Base-by-base conservation (phyloP, 2,888 invertebrate species). In the Drosophila prolongata region DNA sequence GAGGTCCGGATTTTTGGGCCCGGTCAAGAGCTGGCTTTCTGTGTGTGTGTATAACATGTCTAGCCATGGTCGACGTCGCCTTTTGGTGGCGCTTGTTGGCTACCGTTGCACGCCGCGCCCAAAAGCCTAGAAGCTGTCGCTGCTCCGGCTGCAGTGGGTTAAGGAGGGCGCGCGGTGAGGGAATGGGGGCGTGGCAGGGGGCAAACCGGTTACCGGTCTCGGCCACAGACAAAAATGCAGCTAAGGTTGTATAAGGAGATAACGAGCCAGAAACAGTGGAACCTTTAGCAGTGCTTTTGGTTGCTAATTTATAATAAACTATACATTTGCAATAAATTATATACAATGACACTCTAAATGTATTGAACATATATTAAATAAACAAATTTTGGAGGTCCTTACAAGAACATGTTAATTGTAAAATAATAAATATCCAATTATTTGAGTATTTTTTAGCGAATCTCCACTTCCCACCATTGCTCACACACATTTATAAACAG, bases 51-150 rank as follows among this genome's bases (percentile, higher is more conserved):
- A 53, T 83, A 59, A 54, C 76, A 75, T 67, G 78, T 72, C 78
- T 83, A 78, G 85, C 62, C 75, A 49, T 50, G 35, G 55, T 27
- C 52, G 56, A 35, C 34, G 42, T 54, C 14, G 49, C 62, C 34
- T 49, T 57, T 73, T 79, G 83, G 72, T 83, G 82, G 82, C 82
- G 88, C 82, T 86, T 85, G 61, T 65, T 70, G 83, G 81, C 82
- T 88, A 86, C 82, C 68, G 88, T 85, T 72, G 86, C 86, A 88
- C 83, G 83, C 77, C 75, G 75, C 75, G 37, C 67, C 72, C 72
- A 74, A 74, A 47, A 57, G 73, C 64, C 74, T 57, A 71, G 64
- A 72, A 73, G 58, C 55, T 52, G 68, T 49, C 59, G 50, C 47
- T 30, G 38, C 44, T 57, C 16, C 27, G n/a, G 38, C 47, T n/a